Percentiles rank a stretch among this genome's conserved stretches.
phyloP scores from a whole-genome alignment of 2,113 vertebrate genomes.

The Cottus gobio region DNA sequence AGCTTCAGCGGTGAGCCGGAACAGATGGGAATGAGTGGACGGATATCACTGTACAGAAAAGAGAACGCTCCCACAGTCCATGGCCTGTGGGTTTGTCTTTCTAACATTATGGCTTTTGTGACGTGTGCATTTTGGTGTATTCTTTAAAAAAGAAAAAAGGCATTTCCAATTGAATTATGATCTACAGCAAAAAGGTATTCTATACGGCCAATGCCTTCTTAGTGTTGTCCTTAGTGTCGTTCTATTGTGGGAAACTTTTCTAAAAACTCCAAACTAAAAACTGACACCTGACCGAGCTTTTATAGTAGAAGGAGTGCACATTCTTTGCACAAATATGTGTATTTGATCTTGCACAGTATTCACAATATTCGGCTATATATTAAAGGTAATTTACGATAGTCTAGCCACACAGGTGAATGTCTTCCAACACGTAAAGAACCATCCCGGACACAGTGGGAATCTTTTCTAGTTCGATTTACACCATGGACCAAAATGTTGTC shows the following conservation, averaged over 20 bases:
- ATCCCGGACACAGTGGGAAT: conserved; percentile 57
- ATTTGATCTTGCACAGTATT: conserved; percentile 77
- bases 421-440: conserved; percentile 76
- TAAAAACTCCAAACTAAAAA: conserved; percentile 33
- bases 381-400: conserved; percentile 61
- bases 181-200: conserved; percentile 56
- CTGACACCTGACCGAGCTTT: conserved; percentile 59
- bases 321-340: conserved; percentile 76
- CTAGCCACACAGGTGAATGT: conserved; percentile 70
- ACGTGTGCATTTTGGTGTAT: conserved; percentile 79
- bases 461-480: conserved; percentile 69
- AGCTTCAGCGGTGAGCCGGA: conserved; percentile 54
- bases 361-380: conserved; percentile 71
- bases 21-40: not conserved
- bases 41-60: conserved; percentile 63
- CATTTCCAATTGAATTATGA: conserved; percentile 60
- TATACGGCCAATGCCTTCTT: conserved; percentile 71
- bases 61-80: conserved; percentile 22
- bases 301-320: conserved; percentile 69
- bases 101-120: conserved; percentile 76
- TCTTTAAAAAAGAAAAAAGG: conserved; percentile 68
- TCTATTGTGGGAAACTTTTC: conserved; percentile 68
- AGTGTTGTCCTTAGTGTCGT: conserved; percentile 75
- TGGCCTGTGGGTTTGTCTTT: conserved; percentile 56
- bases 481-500: conserved; percentile 66